These are phyloP conservation scores for Helleia helle DNA, from an alignment of 2,888 invertebrate genomes.

Conservation along the genomic window DNA sequence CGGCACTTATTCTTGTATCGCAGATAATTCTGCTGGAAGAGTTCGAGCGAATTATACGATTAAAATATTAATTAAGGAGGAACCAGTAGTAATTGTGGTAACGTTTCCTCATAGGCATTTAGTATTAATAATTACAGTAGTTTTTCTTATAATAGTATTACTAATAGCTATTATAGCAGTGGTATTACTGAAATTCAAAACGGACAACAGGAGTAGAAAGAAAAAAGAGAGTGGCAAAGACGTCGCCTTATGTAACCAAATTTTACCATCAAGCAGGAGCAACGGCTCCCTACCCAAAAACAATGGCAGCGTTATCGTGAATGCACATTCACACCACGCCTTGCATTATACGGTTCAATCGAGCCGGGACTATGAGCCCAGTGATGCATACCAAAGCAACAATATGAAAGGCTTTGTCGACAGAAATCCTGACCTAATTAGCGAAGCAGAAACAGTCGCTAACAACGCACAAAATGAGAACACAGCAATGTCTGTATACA, in stretches of 20 bases:
- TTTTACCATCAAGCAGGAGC: slow-evolving; percentile 50
- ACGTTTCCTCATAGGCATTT: slow-evolving; percentile 81
- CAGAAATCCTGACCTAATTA: slow-evolving; percentile 86
- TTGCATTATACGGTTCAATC: slow-evolving; percentile 65
- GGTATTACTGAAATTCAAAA: slow-evolving; percentile 73
- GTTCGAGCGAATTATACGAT: slow-evolving; percentile 88
- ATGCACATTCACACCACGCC: slow-evolving; percentile 74
- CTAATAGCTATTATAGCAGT: slow-evolving; percentile 79
- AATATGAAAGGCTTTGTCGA: slow-evolving; percentile 73
- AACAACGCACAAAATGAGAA: slow-evolving; percentile 65
- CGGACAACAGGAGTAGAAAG: slow-evolving; percentile 60
- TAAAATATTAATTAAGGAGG: slow-evolving; percentile 81
- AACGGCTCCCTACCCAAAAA: slow-evolving; percentile 71
- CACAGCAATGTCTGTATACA: slow-evolving; percentile 58
- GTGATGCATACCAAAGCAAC: slow-evolving; percentile 61
- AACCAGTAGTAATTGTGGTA: slow-evolving; percentile 79
- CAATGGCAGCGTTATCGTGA: slow-evolving; percentile 69
- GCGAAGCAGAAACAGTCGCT: slow-evolving; percentile 79
- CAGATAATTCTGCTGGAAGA: slow-evolving; percentile 88
- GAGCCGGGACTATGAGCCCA: slow-evolving; percentile 74
- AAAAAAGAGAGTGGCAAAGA: slow-evolving; percentile 77
- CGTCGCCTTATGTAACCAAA: slow-evolving; percentile 75
- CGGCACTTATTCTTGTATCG: slow-evolving; percentile 89
- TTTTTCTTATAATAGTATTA: slow-evolving; percentile 77
- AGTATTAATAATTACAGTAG: slow-evolving; percentile 79